Evolutionary conservation across 1,140 invertebrate genomes (phyloP), one percentile per base, ranked within the genome.

Genomic region (Chironomus striatipennis): DNA sequence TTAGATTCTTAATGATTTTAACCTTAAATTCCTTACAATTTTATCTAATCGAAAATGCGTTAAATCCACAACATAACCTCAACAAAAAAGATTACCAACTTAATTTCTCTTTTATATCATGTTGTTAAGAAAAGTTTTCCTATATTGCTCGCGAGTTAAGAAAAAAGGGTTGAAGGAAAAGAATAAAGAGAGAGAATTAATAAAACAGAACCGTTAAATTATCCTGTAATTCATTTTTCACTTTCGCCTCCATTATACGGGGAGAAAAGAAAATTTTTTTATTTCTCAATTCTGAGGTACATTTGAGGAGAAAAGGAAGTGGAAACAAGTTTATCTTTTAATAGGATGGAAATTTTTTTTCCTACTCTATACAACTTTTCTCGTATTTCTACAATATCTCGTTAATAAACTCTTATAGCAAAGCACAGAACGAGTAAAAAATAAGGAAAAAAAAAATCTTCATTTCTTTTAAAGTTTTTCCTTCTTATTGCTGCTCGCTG

Each of bases 141-240:
- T 57, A 57, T 57, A n/a, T 34, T n/a, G 47, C 47, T 0, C n/a
- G 47, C 8, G 12, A 57, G 24, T 12, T 5, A 57, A 57, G 47
- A 57, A 57, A 57, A 57, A 57, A 57, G 47, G 47, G 47, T 57
- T 57, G 47, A 57, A 57, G 24, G 47, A 57, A 57, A 5, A 34
- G 24, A 34, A 34, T 2, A 34, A 34, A 34, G 5, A 57, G n/a
- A 12, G 47, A 47, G 47, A 57, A 57, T 57, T 57, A 57, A 57
- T 57, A 57, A 57, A 57, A 57, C 47, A 57, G 47, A 57, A 57
- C 47, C 47, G 47, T 57, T 57, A 57, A 57, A 57, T 57, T 57
- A 57, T 57, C 47, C 47, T 57, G 47, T 57, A 57, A 57, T 57
- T 57, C 47, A 57, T 57, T 57, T 57, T 57, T 57, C 47, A 57